These are phyloP conservation scores for Salvelinus alpinus DNA, from an alignment of 2,113 vertebrate species.

Conservation along the genomic window DNA sequence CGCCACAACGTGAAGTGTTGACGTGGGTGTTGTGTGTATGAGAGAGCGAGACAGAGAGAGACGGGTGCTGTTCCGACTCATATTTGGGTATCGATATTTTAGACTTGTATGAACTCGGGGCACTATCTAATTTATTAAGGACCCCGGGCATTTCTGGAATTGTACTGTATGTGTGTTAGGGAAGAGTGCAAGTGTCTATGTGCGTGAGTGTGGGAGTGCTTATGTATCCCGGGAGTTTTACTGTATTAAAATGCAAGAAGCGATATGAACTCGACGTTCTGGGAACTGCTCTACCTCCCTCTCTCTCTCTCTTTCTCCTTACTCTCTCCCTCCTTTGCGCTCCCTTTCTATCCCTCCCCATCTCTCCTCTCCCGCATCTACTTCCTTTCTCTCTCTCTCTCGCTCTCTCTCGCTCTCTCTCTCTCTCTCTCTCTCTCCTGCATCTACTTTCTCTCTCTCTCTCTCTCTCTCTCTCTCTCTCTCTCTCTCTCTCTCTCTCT, in stretches of 20 bases:
- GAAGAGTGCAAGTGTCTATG: too few species aligned
- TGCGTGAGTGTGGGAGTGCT: background rate
- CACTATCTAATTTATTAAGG: conserved; percentile 23
- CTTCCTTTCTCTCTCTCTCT: background rate
- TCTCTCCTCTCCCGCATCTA: too few species aligned
- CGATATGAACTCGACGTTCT: background rate
- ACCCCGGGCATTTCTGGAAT: conserved; percentile 8
- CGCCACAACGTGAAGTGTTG: background rate
- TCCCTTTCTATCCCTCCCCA: conserved; percentile 28
- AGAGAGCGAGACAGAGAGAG: background rate
- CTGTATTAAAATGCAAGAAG: background rate
- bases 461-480: conserved; percentile 7
- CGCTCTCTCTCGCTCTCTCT: conserved; percentile 31
- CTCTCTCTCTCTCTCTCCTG: conserved; percentile 2
- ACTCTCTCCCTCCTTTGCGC: too few species aligned
- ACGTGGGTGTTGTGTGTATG: background rate
- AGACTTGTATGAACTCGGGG: conserved; percentile 1
- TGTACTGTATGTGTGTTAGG: background rate
- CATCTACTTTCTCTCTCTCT: conserved; percentile 2
- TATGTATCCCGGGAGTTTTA: background rate
- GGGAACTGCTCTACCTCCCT: conserved; percentile 10
- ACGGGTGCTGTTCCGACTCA: background rate
- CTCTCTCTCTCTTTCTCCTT: conserved; percentile 17
- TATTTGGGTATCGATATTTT: background rate
- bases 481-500: conserved; percentile 17